Evolutionary conservation across 2,888 invertebrate genomes (phyloP), one percentile per base, ranked within the genome.

Genomic region (Petrolisthes manimaculis): DNA sequence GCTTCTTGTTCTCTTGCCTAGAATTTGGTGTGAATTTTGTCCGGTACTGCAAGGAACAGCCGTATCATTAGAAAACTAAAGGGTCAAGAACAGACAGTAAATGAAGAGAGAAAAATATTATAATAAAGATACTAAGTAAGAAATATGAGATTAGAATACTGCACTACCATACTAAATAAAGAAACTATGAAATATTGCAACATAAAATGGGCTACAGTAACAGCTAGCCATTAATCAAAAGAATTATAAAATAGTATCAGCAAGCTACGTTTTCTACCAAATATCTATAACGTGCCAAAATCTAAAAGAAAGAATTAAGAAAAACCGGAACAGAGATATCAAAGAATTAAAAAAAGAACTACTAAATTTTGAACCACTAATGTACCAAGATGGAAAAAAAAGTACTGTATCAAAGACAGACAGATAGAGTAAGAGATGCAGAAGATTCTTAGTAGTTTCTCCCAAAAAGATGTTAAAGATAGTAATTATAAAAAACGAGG

Each of bases 41-140:
- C 71, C 71, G 71, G 71, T n/a, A 71, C 71, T 71, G 71, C 71
- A 71, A 71, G 71, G 71, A 71, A 71, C 71, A 71, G n/a, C 71
- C 71, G 21, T n/a, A 14, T n/a, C 6, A 71, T 71, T 71, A 71
- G 71, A 71, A 71, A n/a, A 71, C 71, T 71, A 71, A n/a, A n/a
- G 14, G 71, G 21, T 71, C 37, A 37, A 37, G 37, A 37, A 37
- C 37, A 37, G 37, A 37, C 37, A 37, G 37, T 37, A 37, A 37
- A 37, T 37, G 37, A 37, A 37, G 37, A 2, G 37, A 37, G 37
- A 37, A 37, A 37, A 37, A 37, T 37, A 37, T 37, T 37, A 37
- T 37, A 37, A 37, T 37, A 37, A 37, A 37, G 37, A 37, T 37
- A 71, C 71, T n/a, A n/a, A 71, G 71, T 71, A 21, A 71, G 71